phyloP scores from a whole-genome alignment of 1,140 invertebrate genomes.

The Bombus sibiricus region DNA sequence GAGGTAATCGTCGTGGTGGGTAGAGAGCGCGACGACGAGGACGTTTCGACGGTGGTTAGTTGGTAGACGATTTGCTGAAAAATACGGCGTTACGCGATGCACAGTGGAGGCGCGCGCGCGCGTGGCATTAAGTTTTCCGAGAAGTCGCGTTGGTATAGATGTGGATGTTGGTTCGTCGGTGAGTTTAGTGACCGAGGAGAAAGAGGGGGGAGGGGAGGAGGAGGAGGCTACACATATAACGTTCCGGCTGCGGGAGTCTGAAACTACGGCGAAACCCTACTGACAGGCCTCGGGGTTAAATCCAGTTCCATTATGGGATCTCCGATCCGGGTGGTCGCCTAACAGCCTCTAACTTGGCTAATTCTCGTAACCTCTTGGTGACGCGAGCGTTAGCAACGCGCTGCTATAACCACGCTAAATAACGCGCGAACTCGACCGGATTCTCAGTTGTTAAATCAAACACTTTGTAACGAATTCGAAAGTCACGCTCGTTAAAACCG shows the following conservation, averaged over 20 bases:
- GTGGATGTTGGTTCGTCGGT: conserved; percentile 26
- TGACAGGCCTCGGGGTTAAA: conserved; percentile 68
- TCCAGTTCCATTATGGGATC: conserved; percentile 73
- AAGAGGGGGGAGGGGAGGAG: too few species aligned
- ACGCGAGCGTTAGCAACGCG: neutral
- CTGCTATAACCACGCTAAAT: neutral
- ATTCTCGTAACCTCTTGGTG: conserved; percentile 60
- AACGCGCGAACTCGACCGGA: neutral
- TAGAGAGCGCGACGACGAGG: neutral
- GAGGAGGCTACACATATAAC: too few species aligned
- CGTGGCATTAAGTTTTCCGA: conserved; percentile 16
- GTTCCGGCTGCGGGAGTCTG: conserved; percentile 51
- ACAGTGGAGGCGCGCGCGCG: neutral
- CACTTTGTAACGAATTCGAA: conserved; percentile 10
- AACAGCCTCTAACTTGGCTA: conserved; percentile 71
- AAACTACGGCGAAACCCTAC: conserved; percentile 46
- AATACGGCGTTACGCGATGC: neutral
- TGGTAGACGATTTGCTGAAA: conserved; percentile 8
- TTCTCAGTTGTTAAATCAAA: conserved; percentile 7
- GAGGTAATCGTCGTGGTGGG: neutral
- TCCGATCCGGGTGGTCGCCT: conserved; percentile 70
- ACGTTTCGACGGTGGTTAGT: neutral
- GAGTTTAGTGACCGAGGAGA: neutral
- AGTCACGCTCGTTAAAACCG: conserved; percentile 11
- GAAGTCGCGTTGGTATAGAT: neutral